Percentiles rank a stretch among this genome's conserved stretches.
These are phyloP conservation scores for Eumeta japonica DNA, from an alignment of 1,140 invertebrate species.

Conservation along the genomic window DNA sequence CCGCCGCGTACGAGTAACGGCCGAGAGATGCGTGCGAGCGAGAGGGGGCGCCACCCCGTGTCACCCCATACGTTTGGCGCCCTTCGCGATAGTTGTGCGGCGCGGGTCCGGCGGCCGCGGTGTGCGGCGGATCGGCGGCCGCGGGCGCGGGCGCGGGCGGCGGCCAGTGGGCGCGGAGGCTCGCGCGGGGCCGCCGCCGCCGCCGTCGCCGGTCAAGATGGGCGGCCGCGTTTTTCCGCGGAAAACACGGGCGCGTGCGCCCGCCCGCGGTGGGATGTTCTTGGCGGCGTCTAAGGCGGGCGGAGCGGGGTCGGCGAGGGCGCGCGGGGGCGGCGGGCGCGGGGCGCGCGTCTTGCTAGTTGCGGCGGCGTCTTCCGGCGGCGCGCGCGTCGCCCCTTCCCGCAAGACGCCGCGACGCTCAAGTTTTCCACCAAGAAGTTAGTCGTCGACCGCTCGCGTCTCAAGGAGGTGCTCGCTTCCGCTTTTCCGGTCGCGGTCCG, in stretches of 20 bases:
- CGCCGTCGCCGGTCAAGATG: conserved; percentile 22
- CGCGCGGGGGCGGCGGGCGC: conserved; percentile 52
- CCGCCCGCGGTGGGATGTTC: conserved; percentile 49
- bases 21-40: conserved; percentile 40
- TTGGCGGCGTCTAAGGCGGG: conserved; percentile 50
- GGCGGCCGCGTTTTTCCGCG: conserved; percentile 52
- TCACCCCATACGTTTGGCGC: conserved; percentile 28
- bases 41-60: neutral
- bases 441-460: conserved; percentile 54
- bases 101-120: conserved; percentile 35
- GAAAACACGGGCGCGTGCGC: conserved; percentile 55
- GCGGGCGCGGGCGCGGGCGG: conserved; percentile 11
- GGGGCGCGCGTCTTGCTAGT: conserved; percentile 52
- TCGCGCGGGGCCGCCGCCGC: conserved; percentile 17
- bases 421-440: conserved; percentile 57
- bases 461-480: conserved; percentile 49
- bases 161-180: conserved; percentile 14
- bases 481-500: conserved; percentile 24
- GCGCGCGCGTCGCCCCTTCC: conserved; percentile 53
- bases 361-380: conserved; percentile 49
- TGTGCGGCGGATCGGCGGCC: conserved; percentile 29
- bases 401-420: conserved; percentile 51
- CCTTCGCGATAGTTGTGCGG: conserved; percentile 51
- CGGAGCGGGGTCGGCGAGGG: conserved; percentile 48
- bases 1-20: conserved; percentile 37